Conservation (phyloP, 2,888 invertebrate genomes). For the Lomographa bimaculata region DNA sequence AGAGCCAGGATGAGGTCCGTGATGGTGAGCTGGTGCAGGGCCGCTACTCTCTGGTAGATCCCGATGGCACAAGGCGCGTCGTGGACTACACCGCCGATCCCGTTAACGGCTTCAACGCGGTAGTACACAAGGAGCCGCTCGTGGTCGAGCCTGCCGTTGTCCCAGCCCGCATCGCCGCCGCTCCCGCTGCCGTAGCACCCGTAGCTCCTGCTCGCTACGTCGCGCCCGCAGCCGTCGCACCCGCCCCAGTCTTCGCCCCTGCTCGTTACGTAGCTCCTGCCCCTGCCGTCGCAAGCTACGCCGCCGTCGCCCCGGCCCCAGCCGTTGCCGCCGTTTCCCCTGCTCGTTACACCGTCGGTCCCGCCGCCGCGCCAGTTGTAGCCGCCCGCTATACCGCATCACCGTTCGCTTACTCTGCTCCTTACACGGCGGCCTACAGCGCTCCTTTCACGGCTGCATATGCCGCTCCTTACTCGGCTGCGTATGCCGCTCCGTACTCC, state of each 20-base stretch:
- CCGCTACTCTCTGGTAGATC: conserved; percentile 67
- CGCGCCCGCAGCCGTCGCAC: conserved; percentile 36
- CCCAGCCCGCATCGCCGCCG: conserved; percentile 39
- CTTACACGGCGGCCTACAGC: conserved; percentile 40
- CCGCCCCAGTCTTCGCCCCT: no score
- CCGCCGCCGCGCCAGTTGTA: conserved; percentile 41
- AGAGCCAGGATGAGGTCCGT: conserved; percentile 75
- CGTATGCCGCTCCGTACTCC: conserved; percentile 27
- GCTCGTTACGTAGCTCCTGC: conserved; percentile 39
- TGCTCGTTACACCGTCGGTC: conserved; percentile 33
- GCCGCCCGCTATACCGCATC: conserved; percentile 46
- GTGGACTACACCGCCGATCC: conserved; percentile 72
- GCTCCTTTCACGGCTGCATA: conserved; percentile 39
- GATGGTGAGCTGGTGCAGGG: conserved; percentile 81
- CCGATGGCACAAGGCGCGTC: conserved; percentile 68
- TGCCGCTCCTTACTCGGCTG: conserved; percentile 18
- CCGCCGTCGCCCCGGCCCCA: conserved; percentile 31
- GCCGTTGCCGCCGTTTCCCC: conserved; percentile 26
- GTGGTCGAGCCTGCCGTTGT: conserved; percentile 44
- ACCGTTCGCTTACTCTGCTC: conserved; percentile 35
- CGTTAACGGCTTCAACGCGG: conserved; percentile 71
- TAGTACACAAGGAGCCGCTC: conserved; percentile 66
- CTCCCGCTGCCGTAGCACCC: conserved; percentile 41
- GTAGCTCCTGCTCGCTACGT: conserved; percentile 38
- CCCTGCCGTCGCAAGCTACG: conserved; percentile 31